Percentiles rank a stretch among this genome's conserved stretches.
These are phyloP conservation scores for Dendrocopos noguchii DNA, from an alignment of 2,113 vertebrate species.

Conservation along the genomic window DNA sequence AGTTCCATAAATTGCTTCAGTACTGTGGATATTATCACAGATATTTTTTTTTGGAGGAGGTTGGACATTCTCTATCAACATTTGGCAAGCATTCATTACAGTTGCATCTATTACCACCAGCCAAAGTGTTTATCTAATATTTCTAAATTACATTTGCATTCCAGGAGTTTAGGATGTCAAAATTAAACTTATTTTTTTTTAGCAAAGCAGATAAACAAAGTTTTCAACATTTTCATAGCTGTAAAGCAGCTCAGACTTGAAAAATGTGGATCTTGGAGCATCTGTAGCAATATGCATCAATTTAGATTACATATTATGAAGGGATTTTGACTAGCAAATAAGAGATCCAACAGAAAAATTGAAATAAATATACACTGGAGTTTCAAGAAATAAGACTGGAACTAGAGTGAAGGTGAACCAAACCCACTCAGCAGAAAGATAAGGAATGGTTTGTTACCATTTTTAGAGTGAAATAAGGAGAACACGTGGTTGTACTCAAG, in stretches of 20 bases:
- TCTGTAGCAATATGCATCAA: background rate
- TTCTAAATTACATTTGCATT: slow-evolving; percentile 31
- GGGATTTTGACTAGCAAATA: background rate
- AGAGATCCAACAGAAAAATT: background rate
- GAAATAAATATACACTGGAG: background rate
- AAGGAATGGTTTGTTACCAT: background rate
- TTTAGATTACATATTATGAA: background rate
- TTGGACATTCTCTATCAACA: slow-evolving; percentile 29
- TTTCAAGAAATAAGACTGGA: background rate
- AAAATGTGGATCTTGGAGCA: background rate
- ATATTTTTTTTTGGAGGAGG: background rate
- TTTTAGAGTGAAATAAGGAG: background rate
- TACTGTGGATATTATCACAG: background rate
- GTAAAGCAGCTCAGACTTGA: background rate
- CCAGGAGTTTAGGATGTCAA: background rate
- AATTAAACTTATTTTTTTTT: background rate
- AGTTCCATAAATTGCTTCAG: slow-evolving; percentile 14
- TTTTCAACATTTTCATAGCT: background rate
- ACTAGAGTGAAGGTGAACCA: background rate
- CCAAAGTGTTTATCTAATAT: background rate
- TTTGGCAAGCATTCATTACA: slow-evolving; percentile 33
- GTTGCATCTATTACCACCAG: background rate
- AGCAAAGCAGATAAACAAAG: background rate
- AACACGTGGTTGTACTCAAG: background rate
- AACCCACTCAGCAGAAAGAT: background rate